Base-by-base conservation (phyloP, 2,113 vertebrate species). In the Dicentrarchus labrax region DNA sequence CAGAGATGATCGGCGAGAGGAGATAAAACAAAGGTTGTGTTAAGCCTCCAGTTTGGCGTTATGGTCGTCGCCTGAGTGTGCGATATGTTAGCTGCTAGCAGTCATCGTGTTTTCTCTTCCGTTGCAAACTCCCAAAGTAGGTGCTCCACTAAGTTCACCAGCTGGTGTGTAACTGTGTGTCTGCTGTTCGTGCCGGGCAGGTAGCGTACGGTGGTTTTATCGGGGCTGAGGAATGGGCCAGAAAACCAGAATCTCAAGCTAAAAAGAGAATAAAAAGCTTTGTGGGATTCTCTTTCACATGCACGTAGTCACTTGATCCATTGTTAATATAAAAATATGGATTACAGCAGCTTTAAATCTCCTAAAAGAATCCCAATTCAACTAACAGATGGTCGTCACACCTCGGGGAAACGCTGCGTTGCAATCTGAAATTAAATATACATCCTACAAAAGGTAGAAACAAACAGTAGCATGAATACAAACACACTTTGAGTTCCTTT, bases 371-470 rank as follows among this genome's bases (percentile, higher is more conserved):
- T 17, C 38, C 13, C n/a, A 54, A 2, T 41, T 71, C 51, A 45
- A 30, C 22, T 7, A 50, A 16, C 72, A 74, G 72, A 74, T 74
- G 72, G 57, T 39, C 71, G 13, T 3, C 53, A 17, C 13, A 17
- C 69, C 16, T 17, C 3, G 22, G 21, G 38, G 30, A 53, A 54
- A 54, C 30, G 1, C 51, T 41, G n/a, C 16, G 6, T 0, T 22
- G 10, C 16, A 19, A 6, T 4, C 4, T 60, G 17, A 48, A 36
- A 48, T 36, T 3, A 60, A 8, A 48, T 19, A 24, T 24, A 22
- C 22, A 22, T 16, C 0, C 12, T 15, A 10, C 16, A 13, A 36
- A 72, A 12, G 13, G 39, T 41, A n/a, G 12, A 41, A 56, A 22
- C 38, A 41, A 24, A 6, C 17, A 6, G 9, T 4, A 36, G 22